Percentiles rank a stretch among this genome's conserved stretches.
These are phyloP conservation scores for Hydrocynus forskahlii DNA, from an alignment of 2,797 vertebrate species.

Conservation along the genomic window DNA sequence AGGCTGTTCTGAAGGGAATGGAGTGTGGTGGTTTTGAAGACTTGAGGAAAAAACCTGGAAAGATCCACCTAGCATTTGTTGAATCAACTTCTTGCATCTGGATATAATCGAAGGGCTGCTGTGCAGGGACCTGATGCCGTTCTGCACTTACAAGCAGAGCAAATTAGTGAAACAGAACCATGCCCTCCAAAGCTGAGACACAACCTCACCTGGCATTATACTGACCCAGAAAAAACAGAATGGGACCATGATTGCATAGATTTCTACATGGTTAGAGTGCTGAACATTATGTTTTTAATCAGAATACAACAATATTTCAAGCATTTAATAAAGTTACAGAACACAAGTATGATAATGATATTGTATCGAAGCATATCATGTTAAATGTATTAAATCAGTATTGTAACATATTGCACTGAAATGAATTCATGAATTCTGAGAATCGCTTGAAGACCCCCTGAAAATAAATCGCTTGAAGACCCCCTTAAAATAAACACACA, in stretches of 20 bases:
- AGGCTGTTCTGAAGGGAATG: conserved; percentile 83
- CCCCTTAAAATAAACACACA: too few relatives aligned
- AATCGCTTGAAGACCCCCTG: too few relatives aligned
- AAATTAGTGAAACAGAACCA: conserved; percentile 93
- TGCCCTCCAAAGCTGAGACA: conserved; percentile 90
- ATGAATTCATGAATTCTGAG: too few relatives aligned
- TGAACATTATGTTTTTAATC: too few relatives aligned
- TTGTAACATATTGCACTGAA: too few relatives aligned
- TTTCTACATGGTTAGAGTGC: conserved; percentile 22
- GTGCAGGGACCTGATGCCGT: conserved; percentile 92
- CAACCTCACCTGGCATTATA: conserved; percentile 89
- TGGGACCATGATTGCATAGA: conserved; percentile 67
- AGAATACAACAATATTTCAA: not conserved
- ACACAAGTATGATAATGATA: too few relatives aligned
- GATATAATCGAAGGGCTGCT: conserved; percentile 95
- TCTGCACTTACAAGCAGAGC: conserved; percentile 81
- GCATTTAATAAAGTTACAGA: not conserved
- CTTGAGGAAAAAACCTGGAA: conserved; percentile 79
- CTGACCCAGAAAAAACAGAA: conserved; percentile 79
- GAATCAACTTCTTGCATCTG: conserved; percentile 99
- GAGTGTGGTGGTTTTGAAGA: conserved; percentile 50
- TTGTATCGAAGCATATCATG: too few relatives aligned
- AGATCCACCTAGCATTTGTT: conserved; percentile 95
- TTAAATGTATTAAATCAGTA: too few relatives aligned
- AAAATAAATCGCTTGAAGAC: too few relatives aligned